Conservation (phyloP, 2,888 invertebrate species). For the Yponomeuta evonymella region DNA sequence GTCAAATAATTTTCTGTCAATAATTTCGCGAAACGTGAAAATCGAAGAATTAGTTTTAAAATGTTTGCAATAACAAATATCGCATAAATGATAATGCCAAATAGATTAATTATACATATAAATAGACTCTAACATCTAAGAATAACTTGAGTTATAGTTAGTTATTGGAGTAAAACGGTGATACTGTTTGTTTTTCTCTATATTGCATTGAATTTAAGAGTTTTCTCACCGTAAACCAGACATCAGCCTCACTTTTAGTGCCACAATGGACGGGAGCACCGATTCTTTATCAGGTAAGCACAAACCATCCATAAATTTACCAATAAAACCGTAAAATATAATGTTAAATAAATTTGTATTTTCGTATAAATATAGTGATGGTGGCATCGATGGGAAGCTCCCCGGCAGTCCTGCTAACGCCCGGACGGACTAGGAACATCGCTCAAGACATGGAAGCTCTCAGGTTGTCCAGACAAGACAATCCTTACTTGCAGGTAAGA, state of each 20-base stretch:
- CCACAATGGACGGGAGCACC: slow-evolving; percentile 56
- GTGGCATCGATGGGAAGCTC: slow-evolving; percentile 52
- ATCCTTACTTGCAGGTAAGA: slow-evolving; percentile 86
- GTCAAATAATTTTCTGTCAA: slow-evolving; percentile 1
- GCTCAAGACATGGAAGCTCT: slow-evolving; percentile 91
- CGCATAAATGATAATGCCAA: background rate
- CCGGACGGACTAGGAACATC: slow-evolving; percentile 84
- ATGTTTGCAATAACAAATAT: background rate
- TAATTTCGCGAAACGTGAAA: background rate
- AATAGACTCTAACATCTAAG: background rate
- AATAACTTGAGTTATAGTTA: background rate
- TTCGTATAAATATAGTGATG: slow-evolving; percentile 38
- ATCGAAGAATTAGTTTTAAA: background rate
- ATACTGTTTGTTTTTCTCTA: background rate
- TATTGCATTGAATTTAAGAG: background rate
- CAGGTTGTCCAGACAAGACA: slow-evolving; percentile 87
- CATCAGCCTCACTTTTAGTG: background rate
- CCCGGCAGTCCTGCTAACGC: slow-evolving; percentile 81
- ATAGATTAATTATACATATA: background rate
- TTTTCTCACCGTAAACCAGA: background rate
- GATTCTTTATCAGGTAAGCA: slow-evolving; percentile 61
- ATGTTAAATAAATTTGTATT: background rate
- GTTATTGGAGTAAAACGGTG: background rate
- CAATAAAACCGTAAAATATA: background rate
- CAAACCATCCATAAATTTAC: background rate